Percentiles rank a stretch among this genome's conserved stretches.
Evolutionary conservation across 2,888 invertebrate genomes (phyloP).

Genomic region (Drosophila maculinotata): DNA sequence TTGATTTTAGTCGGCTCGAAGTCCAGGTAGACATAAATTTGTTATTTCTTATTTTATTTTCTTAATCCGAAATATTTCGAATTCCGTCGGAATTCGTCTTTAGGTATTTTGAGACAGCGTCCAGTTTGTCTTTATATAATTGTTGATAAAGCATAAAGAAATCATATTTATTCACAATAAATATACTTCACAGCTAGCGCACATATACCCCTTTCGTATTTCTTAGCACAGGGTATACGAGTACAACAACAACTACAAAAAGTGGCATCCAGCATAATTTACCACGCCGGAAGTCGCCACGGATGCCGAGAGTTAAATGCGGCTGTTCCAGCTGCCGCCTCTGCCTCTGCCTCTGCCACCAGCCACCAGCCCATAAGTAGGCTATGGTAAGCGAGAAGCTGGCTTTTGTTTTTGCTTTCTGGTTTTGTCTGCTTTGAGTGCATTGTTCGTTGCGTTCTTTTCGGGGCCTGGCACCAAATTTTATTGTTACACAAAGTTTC

Average conservation of each 20-base stretch:
- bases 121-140: too few relatives aligned
- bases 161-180: too few relatives aligned
- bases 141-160: too few relatives aligned
- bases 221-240: conserved; percentile 9
- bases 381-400: conserved; percentile 33
- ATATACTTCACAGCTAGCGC: too few relatives aligned
- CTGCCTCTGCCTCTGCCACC: neutral
- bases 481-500: conserved; percentile 70
- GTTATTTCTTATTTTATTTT: too few relatives aligned
- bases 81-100: too few relatives aligned
- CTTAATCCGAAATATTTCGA: too few relatives aligned
- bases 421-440: conserved; percentile 25
- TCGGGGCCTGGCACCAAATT: conserved; percentile 42
- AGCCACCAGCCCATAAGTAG: conserved; percentile 52
- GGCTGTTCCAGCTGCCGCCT: conserved; percentile 30
- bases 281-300: conserved; percentile 56
- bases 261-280: conserved; percentile 45
- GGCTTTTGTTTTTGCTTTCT: conserved; percentile 33
- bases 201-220: neutral
- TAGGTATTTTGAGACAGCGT: too few relatives aligned
- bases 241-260: conserved; percentile 3
- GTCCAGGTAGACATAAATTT: too few relatives aligned
- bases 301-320: conserved; percentile 63
- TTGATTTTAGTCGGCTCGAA: too few relatives aligned
- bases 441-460: conserved; percentile 23